phyloP scores from a whole-genome alignment of 1,140 invertebrate genomes.

The Drosophila orosa region DNA sequence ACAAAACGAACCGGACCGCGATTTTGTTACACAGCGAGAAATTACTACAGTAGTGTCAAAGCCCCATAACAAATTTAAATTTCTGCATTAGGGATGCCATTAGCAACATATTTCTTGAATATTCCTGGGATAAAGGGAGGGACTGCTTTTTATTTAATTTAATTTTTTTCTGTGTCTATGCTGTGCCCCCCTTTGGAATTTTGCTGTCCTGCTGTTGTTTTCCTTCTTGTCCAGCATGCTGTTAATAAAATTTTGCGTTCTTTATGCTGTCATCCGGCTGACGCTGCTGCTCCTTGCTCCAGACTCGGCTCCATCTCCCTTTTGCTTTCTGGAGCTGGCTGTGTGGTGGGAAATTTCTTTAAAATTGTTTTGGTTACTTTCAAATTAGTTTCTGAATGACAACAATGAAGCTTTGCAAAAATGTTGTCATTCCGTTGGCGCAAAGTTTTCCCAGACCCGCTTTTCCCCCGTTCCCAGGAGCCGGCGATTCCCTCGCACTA shows the following conservation, averaged over 20 bases:
- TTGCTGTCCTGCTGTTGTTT: constrained; percentile 41
- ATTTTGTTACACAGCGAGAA: constrained; percentile 33
- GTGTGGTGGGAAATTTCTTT: constrained; percentile 82
- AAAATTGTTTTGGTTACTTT: constrained; percentile 84
- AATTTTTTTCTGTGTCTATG: constrained; percentile 23
- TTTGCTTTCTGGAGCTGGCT: constrained; percentile 24
- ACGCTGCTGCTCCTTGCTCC: constrained; percentile 10
- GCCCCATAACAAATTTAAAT: background rate
- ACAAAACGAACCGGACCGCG: constrained; percentile 25
- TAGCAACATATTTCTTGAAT: background rate
- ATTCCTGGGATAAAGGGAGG: background rate
- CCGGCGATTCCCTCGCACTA: constrained; percentile 59
- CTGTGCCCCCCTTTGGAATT: constrained; percentile 31
- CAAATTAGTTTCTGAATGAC: constrained; percentile 84
- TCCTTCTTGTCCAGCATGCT: constrained; percentile 79
- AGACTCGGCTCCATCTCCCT: constrained; percentile 9
- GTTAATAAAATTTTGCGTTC: constrained; percentile 81
- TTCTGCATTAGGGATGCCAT: too few species aligned
- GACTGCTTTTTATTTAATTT: too few species aligned
- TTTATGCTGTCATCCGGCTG: constrained; percentile 66
- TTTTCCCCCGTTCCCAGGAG: constrained; percentile 2
- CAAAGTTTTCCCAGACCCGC: constrained; percentile 64
- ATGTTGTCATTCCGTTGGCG: constrained; percentile 83
- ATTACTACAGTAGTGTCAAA: background rate
- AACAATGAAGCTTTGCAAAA: constrained; percentile 84